Conservation (phyloP, 2,888 invertebrate species). For the Melikaiella ostensackeni region DNA sequence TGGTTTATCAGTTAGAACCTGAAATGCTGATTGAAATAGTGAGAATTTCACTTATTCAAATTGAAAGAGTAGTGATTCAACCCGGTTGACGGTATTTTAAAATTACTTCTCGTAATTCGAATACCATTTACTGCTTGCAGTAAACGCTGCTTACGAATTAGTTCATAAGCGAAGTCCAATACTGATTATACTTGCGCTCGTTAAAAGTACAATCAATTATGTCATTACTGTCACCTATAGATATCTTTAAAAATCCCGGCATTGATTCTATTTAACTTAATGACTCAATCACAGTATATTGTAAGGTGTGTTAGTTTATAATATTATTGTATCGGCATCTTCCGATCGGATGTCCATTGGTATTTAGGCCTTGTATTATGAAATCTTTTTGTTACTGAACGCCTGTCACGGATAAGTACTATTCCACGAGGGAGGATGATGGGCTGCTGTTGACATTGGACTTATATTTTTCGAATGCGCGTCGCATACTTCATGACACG, state of each 20-base stretch:
- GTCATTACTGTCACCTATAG: too few species aligned
- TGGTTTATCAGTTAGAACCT: too few species aligned
- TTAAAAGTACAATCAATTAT: not conserved
- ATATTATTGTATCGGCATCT: slow-evolving; percentile 1
- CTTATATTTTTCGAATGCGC: slow-evolving; percentile 68
- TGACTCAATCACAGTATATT: not conserved
- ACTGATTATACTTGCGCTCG: not conserved
- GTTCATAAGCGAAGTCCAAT: too few species aligned
- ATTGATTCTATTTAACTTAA: not conserved
- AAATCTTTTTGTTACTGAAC: slow-evolving; percentile 55
- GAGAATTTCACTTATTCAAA: too few species aligned
- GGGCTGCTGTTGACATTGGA: slow-evolving; percentile 67
- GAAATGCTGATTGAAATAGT: too few species aligned
- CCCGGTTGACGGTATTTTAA: too few species aligned
- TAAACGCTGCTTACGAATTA: too few species aligned
- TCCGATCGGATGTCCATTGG: slow-evolving; percentile 45
- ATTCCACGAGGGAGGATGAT: slow-evolving; percentile 55
- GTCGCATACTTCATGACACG: slow-evolving; percentile 58
- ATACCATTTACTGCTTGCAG: too few species aligned
- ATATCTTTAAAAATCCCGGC: too few species aligned
- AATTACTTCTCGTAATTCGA: too few species aligned
- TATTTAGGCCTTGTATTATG: slow-evolving; percentile 64
- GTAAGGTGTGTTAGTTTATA: not conserved
- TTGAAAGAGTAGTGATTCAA: too few species aligned
- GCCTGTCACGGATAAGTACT: slow-evolving; percentile 61